phyloP scores from a whole-genome alignment of 2,888 invertebrate species.

The Eupithecia subfuscata region DNA sequence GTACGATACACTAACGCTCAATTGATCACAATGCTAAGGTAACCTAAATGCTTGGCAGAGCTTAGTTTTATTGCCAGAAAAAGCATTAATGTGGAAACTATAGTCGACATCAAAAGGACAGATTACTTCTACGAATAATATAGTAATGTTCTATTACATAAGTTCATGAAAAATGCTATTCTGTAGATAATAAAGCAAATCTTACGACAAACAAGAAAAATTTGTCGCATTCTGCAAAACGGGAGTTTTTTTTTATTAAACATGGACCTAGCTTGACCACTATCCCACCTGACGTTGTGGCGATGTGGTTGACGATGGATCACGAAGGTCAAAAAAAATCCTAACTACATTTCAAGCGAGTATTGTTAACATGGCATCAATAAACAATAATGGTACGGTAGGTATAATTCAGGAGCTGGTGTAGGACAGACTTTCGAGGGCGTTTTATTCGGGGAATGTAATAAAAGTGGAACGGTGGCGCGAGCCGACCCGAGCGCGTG shows the following conservation, averaged over 20 bases:
- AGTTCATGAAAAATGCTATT: not conserved
- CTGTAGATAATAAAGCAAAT: not conserved
- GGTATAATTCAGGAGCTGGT: slow-evolving; percentile 46
- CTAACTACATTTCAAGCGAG: not conserved
- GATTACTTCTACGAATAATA: not conserved
- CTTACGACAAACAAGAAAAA: not conserved
- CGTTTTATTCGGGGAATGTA: slow-evolving; percentile 76
- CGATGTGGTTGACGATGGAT: not conserved
- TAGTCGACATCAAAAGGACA: not conserved
- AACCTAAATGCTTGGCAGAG: slow-evolving; percentile 20
- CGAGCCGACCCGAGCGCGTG: slow-evolving; percentile 66
- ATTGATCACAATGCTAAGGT: slow-evolving; percentile 41
- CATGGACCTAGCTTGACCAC: not conserved
- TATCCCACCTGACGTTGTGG: not conserved
- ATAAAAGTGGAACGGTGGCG: slow-evolving; percentile 70
- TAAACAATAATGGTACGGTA: slow-evolving; percentile 46
- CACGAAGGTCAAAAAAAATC: not conserved
- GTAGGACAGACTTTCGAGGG: slow-evolving; percentile 58
- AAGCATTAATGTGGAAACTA: slow-evolving; percentile 8
- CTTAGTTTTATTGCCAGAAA: slow-evolving; percentile 25
- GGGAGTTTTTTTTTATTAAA: not conserved
- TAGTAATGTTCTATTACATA: not conserved
- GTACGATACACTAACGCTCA: slow-evolving; percentile 42
- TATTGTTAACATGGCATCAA: slow-evolving; percentile 40
- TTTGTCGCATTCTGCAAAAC: not conserved